Evolutionary conservation across 2,113 vertebrate species (phyloP), one percentile per base, ranked within the genome.

Genomic region (Lucifuga dentata): DNA sequence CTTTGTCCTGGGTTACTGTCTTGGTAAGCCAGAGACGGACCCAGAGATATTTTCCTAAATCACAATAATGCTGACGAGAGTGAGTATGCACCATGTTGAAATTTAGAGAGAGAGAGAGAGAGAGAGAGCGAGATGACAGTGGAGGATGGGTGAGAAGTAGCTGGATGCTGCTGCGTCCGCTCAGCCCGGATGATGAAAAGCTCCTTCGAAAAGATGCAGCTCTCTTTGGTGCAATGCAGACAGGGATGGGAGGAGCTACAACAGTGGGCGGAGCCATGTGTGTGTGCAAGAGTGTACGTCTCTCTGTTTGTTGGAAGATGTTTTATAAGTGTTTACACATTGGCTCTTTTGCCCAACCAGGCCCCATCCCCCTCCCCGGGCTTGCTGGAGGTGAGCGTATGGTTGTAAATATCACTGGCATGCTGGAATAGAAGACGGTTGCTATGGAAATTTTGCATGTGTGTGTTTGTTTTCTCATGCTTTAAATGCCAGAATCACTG

Each of bases 201-300:
- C 45, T 41, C 67, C 11, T 59, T 51, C 21, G 77, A 82, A 24
- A 55, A 72, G 84, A 75, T 76, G 85, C 87, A 86, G 84, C 79
- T 72, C 67, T 81, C 83, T 91, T 90, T 92, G 90, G 87, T 88
- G 90, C 90, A 92, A 84, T 92, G 90, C 90, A 90, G 90, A 68
- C 77, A 40, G 75, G 57, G 59, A 29, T 55, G 81, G 81, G 78
- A 69, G 88, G 85, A 83, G 81, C 78, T 0, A 51, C 0, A 15
- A 35, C 68, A 6, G 83, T 71, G 85, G 80, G 76, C 52, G 81
- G 83, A 80, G 76, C 76, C 69, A n/a, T 40, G 57, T 77, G 72
- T 55, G 16, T 1, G 38, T 19, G 24, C 45, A 38, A 17, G 36
- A 21, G 48, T 16, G 24, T 11, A 4, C n/a, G 46, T 50, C 59